Evolutionary conservation across 2,888 invertebrate genomes (phyloP).

Genomic region (Pardosa pseudoannulata): DNA sequence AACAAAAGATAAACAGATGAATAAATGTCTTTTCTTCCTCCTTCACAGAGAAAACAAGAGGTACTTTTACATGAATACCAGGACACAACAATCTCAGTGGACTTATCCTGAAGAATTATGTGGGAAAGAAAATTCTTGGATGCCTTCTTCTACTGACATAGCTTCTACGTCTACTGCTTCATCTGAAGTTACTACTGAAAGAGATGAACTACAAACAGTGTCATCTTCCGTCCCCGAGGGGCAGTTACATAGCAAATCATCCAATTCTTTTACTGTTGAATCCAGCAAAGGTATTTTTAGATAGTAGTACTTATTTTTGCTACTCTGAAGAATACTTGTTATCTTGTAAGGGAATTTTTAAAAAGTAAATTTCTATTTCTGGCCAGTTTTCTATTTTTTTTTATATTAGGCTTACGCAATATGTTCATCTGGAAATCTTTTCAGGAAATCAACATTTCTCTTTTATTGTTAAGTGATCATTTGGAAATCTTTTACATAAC

Average conservation of each 20-base stretch:
- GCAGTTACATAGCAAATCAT: background rate
- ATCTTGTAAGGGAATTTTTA: no score
- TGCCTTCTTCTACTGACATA: background rate
- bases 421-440: no score
- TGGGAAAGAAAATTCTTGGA: background rate
- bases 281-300: background rate
- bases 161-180: background rate
- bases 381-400: no score
- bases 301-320: no score
- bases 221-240: slow-evolving; percentile 39
- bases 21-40: no score
- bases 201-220: slow-evolving; percentile 21
- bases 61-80: slow-evolving; percentile 83
- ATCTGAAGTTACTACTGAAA: background rate
- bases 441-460: no score
- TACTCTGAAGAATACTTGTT: no score
- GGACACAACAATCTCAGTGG: slow-evolving; percentile 82
- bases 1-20: no score
- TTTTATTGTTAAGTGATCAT: no score
- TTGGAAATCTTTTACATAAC: no score
- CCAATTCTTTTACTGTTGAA: background rate
- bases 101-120: slow-evolving; percentile 79
- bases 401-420: no score
- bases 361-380: no score
- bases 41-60: slow-evolving; percentile 83